These are phyloP conservation scores for Carpatolechia fugitivella DNA, from an alignment of 2,888 invertebrate genomes.

Conservation along the genomic window DNA sequence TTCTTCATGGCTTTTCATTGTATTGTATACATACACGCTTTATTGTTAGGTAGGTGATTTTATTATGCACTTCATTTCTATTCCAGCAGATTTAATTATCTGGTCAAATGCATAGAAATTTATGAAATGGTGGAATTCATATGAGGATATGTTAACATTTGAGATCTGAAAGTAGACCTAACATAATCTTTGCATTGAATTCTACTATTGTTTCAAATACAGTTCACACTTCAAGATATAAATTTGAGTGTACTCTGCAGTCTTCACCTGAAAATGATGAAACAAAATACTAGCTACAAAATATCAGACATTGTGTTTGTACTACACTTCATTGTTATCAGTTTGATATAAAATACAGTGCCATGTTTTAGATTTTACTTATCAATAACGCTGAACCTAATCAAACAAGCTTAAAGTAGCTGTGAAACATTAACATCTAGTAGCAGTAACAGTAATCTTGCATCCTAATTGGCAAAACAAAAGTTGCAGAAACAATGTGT, in stretches of 20 bases:
- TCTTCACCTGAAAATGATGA: background rate
- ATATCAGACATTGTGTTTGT: constrained; percentile 11
- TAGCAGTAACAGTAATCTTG: constrained; percentile 28
- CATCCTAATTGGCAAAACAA: background rate
- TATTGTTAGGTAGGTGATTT: background rate
- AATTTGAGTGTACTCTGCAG: background rate
- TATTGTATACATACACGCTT: constrained; percentile 1
- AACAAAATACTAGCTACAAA: background rate
- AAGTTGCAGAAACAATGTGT: background rate
- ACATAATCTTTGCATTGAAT: background rate
- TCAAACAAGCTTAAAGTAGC: constrained; percentile 36
- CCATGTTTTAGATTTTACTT: constrained; percentile 13
- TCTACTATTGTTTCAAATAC: background rate
- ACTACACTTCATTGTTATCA: constrained; percentile 12
- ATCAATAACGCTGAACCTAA: constrained; percentile 12
- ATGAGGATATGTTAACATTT: background rate
- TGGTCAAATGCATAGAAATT: background rate
- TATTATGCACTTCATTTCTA: constrained; percentile 12
- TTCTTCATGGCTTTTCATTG: constrained; percentile 13
- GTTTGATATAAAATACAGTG: constrained; percentile 11
- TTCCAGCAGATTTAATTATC: constrained; percentile 2
- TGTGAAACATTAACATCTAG: constrained; percentile 39
- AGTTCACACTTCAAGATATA: no score
- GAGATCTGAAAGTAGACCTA: background rate
- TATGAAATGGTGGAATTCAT: background rate